These are phyloP conservation scores for Blennius ocellaris DNA, from an alignment of 2,113 vertebrate genomes.

Conservation along the genomic window DNA sequence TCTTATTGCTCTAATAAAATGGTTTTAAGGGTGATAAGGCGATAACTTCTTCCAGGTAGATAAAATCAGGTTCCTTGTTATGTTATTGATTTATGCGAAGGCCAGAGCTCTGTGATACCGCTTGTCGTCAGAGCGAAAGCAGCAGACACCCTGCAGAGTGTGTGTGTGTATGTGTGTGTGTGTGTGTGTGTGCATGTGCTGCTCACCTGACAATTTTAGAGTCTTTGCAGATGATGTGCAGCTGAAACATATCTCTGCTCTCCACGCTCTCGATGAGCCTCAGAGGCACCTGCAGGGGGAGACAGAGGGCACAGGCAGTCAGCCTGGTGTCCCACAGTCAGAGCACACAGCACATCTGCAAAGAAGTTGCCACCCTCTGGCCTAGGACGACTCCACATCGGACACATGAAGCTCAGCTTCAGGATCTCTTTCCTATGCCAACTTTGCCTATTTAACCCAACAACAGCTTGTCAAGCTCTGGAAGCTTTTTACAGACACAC, in stretches of 20 bases:
- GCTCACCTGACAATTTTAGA: slow-evolving; percentile 96
- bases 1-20: no score
- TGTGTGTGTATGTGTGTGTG: background rate
- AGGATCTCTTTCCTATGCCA: background rate
- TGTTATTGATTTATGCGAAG: background rate
- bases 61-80: background rate
- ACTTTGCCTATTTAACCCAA: slow-evolving; percentile 9
- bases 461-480: background rate
- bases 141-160: background rate
- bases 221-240: slow-evolving; percentile 99
- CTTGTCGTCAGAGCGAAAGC: background rate
- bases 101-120: background rate
- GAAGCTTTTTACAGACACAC: background rate
- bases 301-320: slow-evolving; percentile 50
- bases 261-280: slow-evolving; percentile 97
- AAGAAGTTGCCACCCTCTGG: slow-evolving; percentile 44
- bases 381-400: slow-evolving; percentile 32
- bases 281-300: slow-evolving; percentile 91
- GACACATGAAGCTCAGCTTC: slow-evolving; percentile 1
- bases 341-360: slow-evolving; percentile 36
- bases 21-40: no score
- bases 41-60: background rate
- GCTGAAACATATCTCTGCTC: slow-evolving; percentile 98
- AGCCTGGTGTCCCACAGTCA: slow-evolving; percentile 1
- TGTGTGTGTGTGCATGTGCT: background rate